phyloP scores from a whole-genome alignment of 37 sponge, comb jelly and placozoan species.

The Bolinopsis microptera region DNA sequence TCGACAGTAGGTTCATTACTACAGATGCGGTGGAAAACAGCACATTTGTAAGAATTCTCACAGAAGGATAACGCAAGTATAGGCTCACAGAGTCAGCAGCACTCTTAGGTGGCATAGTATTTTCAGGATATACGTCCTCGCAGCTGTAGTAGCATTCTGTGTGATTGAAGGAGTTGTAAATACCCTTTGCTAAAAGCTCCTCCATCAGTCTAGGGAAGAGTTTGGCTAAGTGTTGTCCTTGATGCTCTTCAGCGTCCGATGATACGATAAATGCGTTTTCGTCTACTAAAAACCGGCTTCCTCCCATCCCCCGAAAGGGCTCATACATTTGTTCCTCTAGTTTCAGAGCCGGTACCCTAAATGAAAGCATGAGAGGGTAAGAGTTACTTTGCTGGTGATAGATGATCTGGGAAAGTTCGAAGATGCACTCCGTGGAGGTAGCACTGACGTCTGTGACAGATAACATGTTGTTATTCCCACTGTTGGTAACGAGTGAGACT shows the following conservation, averaged over 20 bases:
- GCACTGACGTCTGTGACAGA: neutral
- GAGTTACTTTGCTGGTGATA: conserved; percentile 36
- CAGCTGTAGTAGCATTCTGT: conserved; percentile 35
- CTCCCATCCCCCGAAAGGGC: neutral
- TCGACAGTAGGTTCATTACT: neutral
- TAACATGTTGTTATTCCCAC: neutral
- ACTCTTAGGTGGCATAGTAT: neutral
- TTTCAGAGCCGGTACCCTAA: neutral
- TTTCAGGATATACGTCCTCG: conserved; percentile 12
- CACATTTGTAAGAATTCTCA: neutral
- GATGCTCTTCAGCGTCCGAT: neutral
- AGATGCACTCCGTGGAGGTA: neutral
- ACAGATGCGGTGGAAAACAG: neutral
- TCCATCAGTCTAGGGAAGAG: conserved; percentile 27
- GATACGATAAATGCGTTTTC: conserved; percentile 10
- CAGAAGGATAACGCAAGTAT: neutral
- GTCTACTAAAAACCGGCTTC: neutral
- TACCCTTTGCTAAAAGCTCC: neutral
- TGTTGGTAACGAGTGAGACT: conserved; percentile 24
- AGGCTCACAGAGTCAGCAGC: neutral
- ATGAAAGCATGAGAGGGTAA: conserved; percentile 36
- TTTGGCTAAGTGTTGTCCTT: neutral
- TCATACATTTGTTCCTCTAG: neutral
- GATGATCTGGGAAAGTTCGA: conserved; percentile 24
- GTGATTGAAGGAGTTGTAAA: conserved; percentile 51